A percentile compares a stretch with the other conserved stretches of the same genome.
These are phyloP conservation scores for Rhodophaea formosa DNA, from an alignment of 2,888 invertebrate genomes.

Conservation along the genomic window DNA sequence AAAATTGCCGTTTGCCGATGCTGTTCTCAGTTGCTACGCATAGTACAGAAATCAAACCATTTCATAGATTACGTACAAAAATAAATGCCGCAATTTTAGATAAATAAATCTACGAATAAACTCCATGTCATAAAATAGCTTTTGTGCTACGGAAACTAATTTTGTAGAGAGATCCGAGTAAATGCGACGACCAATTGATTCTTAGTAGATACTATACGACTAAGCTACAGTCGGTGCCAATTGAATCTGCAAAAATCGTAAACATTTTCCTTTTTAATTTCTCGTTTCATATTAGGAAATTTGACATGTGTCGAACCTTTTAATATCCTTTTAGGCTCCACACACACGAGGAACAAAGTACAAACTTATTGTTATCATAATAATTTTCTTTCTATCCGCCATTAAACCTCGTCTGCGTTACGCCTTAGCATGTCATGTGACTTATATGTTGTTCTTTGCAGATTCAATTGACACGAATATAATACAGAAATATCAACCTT, in stretches of 20 bases:
- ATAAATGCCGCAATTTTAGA: constrained; percentile 22
- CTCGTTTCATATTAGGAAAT: not conserved
- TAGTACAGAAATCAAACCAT: constrained; percentile 22
- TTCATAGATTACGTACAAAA: constrained; percentile 23
- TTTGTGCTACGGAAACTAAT: constrained; percentile 18
- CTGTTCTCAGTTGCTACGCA: not conserved
- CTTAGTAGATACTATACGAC: constrained; percentile 14
- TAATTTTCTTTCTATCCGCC: too few species aligned
- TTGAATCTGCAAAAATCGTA: constrained; percentile 3
- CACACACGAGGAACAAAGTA: too few species aligned
- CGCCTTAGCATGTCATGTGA: too few species aligned
- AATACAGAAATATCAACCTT: constrained; percentile 31
- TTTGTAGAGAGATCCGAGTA: constrained; percentile 25
- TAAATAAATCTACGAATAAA: constrained; percentile 24
- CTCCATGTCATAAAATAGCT: constrained; percentile 19
- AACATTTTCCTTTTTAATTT: not conserved
- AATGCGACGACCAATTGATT: constrained; percentile 24
- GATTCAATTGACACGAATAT: constrained; percentile 2
- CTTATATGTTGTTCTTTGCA: not conserved
- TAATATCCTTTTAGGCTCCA: too few species aligned
- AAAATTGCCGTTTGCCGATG: too few species aligned
- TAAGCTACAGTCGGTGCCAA: not conserved
- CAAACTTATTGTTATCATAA: too few species aligned
- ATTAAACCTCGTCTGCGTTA: too few species aligned
- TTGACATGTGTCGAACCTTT: not conserved